phyloP scores from a whole-genome alignment of 1,140 invertebrate species.

The Aethina tumida region DNA sequence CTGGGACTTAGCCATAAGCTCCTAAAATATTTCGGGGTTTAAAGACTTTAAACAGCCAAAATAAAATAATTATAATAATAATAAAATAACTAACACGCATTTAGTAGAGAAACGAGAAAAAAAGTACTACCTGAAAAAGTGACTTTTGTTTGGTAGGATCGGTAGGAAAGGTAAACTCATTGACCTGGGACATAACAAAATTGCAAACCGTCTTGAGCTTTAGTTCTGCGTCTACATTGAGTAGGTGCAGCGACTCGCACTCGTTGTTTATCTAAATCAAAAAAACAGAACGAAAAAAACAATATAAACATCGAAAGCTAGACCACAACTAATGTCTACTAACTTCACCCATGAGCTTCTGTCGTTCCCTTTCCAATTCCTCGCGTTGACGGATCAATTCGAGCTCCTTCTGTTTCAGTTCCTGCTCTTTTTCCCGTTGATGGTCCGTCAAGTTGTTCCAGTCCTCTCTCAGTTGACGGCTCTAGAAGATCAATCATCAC shows the following conservation, averaged over 20 bases:
- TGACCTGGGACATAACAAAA: constrained; percentile 39
- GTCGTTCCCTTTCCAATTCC: constrained; percentile 36
- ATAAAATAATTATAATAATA: constrained; percentile 12
- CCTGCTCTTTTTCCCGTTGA: constrained; percentile 41
- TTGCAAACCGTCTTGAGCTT: constrained; percentile 43
- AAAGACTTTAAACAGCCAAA: not conserved
- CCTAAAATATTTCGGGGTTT: constrained; percentile 21
- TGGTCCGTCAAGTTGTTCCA: constrained; percentile 37
- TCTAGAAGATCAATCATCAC: constrained; percentile 12
- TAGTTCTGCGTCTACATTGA: constrained; percentile 40
- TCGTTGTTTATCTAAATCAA: constrained; percentile 48
- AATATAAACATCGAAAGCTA: constrained; percentile 27
- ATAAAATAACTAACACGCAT: constrained; percentile 9
- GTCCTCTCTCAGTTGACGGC: constrained; percentile 31
- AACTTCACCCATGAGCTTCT: constrained; percentile 37
- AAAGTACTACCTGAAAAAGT: constrained; percentile 33
- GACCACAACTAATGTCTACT: constrained; percentile 18
- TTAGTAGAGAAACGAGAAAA: constrained; percentile 19
- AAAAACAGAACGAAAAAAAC: constrained; percentile 30
- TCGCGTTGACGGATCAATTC: constrained; percentile 37
- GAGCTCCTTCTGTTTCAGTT: constrained; percentile 41
- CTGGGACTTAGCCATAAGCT: constrained; percentile 27
- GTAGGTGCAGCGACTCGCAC: constrained; percentile 42
- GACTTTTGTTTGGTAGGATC: constrained; percentile 29
- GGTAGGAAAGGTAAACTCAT: constrained; percentile 38